Evolutionary conservation across 2,113 vertebrate species (phyloP).

Genomic region (Pithys albifrons): DNA sequence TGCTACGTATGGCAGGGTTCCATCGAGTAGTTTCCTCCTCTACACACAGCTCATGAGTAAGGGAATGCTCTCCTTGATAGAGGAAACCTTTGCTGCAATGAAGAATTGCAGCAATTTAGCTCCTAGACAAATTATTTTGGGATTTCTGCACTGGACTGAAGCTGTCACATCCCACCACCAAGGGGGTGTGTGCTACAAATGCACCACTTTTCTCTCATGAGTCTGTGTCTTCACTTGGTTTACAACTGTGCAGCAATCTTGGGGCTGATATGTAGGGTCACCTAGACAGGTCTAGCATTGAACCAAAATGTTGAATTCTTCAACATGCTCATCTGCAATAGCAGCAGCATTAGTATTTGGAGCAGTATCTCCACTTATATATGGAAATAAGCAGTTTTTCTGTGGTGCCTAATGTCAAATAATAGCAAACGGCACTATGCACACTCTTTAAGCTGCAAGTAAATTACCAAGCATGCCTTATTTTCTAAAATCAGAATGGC

Average conservation of each 20-base stretch:
- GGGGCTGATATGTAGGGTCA: not conserved
- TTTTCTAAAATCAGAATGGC: not conserved
- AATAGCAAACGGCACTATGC: not conserved
- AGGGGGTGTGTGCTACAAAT: not conserved
- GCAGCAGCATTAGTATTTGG: not conserved
- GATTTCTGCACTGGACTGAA: not conserved
- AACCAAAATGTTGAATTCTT: not conserved
- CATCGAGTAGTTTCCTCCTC: not conserved
- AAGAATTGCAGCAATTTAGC: not conserved
- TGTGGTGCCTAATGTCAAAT: not conserved
- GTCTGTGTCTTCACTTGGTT: not conserved
- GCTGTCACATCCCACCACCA: not conserved
- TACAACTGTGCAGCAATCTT: not conserved
- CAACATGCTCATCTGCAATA: not conserved
- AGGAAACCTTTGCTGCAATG: not conserved
- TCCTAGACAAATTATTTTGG: not conserved
- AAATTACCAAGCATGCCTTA: not conserved
- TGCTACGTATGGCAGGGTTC: not conserved
- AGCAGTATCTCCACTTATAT: not conserved
- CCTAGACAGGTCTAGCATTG: not conserved
- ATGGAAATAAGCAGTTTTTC: not conserved
- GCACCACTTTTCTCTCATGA: not conserved
- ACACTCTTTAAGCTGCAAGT: not conserved
- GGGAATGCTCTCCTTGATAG: not conserved
- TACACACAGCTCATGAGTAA: accelerated